Evolutionary conservation across 1,140 invertebrate species (phyloP), one percentile per base, ranked within the genome.

Genomic region (Pseudomyrmex dendroicus): DNA sequence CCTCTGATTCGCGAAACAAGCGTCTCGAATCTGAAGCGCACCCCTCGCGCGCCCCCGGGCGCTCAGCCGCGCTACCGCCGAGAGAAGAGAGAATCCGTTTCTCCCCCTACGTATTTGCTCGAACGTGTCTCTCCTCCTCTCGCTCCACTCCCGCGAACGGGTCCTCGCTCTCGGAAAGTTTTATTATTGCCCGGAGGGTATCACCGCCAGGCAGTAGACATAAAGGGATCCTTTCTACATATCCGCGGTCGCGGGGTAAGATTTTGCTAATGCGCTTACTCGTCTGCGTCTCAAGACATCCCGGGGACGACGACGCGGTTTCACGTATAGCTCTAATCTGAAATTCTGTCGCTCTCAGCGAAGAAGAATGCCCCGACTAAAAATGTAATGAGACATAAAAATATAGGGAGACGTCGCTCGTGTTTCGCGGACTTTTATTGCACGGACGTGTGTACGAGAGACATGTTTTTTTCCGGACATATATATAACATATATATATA

Each of bases 121-220:
- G 76, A 72, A 80, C 64, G 82, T 66, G 59, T 85, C 68, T 78
- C 63, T 44, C 68, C 54, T 57, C 44, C 67, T 78, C 54, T 22
- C 35, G 35, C 35, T 35, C 59, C 46, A 74, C 57, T 56, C 56
- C 57, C 84, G 61, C 66, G 76, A 88, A 85, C 86, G 62, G 35
- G 70, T 86, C 84, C 84, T 86, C 70, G 59, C 82, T 84, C 70
- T 62, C 66, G 84, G 84, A 88, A 90, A 90, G 87, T 90, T 90
- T 90, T 90, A 90, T 90, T 90, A 90, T 90, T 90, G 86, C 87
- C 89, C 84, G 82, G 76, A 84, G 88, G 89, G 80, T 84, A 87
- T 87, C 85, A 57, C 83, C 72, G 73, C 46, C 74, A 84, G 84
- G 76, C 77, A 85, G 84, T 73, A 85, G 78, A 83, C 63, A 66